Conservation (phyloP, 2,113 vertebrate species). For the Gobiocypris rarus region DNA sequence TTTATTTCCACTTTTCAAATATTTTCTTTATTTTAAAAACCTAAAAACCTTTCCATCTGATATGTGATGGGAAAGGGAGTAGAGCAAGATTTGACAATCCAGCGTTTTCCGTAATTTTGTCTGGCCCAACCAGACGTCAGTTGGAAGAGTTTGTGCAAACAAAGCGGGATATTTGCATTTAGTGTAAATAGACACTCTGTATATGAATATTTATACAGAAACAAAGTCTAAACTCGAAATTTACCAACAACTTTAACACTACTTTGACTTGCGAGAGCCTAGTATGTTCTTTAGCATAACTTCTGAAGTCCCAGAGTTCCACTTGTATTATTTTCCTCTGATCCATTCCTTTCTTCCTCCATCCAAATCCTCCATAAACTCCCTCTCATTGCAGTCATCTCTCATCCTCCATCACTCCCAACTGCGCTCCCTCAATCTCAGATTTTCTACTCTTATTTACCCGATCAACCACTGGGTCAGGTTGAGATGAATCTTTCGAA, state of each 20-base stretch:
- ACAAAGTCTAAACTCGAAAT: neutral
- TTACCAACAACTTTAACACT: neutral
- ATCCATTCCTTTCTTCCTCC: conserved; percentile 28
- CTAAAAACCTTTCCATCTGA: too few species aligned
- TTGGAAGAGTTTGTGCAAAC: too few species aligned
- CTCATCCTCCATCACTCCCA: conserved; percentile 9
- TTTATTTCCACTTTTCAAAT: too few species aligned
- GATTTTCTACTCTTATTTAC: neutral
- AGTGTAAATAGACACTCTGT: too few species aligned
- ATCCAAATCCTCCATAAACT: neutral
- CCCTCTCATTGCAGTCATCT: neutral
- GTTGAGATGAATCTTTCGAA: neutral
- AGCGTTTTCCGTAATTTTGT: too few species aligned
- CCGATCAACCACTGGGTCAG: neutral
- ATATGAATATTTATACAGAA: neutral
- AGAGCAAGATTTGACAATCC: too few species aligned
- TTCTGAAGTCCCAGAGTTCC: neutral
- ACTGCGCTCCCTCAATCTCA: neutral
- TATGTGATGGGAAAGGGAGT: too few species aligned
- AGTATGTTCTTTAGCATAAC: neutral
- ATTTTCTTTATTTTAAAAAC: too few species aligned
- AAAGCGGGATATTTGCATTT: too few species aligned
- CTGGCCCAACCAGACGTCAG: too few species aligned
- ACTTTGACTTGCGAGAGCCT: neutral
- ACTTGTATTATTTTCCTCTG: conserved; percentile 44